Evolutionary conservation across 1,140 invertebrate genomes (phyloP).

Genomic region (Micrasema minimum): DNA sequence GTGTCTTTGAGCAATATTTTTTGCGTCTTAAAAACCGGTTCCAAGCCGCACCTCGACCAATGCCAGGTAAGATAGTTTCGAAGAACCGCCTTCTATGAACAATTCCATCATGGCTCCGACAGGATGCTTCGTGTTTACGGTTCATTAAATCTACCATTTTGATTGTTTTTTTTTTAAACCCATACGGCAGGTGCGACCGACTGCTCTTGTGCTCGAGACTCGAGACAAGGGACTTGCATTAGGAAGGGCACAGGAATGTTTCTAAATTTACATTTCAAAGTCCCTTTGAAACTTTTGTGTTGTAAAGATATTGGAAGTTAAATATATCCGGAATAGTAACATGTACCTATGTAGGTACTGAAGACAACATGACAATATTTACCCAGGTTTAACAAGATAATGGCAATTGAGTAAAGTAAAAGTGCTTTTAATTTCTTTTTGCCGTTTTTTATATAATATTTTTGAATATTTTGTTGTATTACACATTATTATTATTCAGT

Average conservation of each 20-base stretch:
- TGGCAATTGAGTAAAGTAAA: too few species aligned
- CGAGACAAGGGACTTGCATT: background rate
- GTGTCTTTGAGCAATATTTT: background rate
- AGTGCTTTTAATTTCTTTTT: too few species aligned
- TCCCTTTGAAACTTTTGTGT: conserved; percentile 1
- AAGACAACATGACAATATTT: too few species aligned
- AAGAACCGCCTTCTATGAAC: conserved; percentile 15
- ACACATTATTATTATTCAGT: too few species aligned
- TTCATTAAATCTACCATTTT: conserved; percentile 30
- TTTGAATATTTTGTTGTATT: too few species aligned
- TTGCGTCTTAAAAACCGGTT: too few species aligned
- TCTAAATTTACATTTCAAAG: conserved; percentile 23
- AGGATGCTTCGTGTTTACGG: conserved; percentile 35
- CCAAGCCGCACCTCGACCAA: background rate
- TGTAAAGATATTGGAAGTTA: conserved; percentile 1
- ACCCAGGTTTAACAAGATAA: too few species aligned
- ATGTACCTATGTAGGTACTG: too few species aligned
- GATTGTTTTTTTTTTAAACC: conserved; percentile 28
- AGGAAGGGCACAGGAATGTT: conserved; percentile 6
- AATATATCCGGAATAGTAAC: too few species aligned
- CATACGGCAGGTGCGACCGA: conserved; percentile 15
- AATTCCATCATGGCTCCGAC: conserved; percentile 22
- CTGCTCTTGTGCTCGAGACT: too few species aligned
- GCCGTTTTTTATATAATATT: too few species aligned
- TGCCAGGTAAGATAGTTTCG: conserved; percentile 1